phyloP scores from a whole-genome alignment of 2,797 vertebrate genomes.

The Pagetopsis macropterus region DNA sequence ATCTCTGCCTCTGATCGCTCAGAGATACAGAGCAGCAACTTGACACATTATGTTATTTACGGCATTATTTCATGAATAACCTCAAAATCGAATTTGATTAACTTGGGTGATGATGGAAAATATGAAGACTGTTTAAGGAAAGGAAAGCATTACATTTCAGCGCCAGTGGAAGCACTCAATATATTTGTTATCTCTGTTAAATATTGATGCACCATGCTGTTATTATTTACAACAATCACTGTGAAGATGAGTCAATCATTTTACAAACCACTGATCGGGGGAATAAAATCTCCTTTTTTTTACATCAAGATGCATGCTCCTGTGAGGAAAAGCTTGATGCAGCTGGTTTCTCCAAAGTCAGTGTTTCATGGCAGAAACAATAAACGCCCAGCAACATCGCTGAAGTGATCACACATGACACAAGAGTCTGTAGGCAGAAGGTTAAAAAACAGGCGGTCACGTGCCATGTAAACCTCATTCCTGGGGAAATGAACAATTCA shows the following conservation, averaged over 20 bases:
- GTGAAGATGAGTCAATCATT: constrained; percentile 44
- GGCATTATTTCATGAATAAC: constrained; percentile 47
- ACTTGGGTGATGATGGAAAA: constrained; percentile 50
- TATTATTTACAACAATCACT: constrained; percentile 37
- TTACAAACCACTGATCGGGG: constrained; percentile 47
- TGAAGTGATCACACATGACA: constrained; percentile 85
- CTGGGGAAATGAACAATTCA: constrained; percentile 74
- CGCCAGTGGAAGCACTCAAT: constrained; percentile 14
- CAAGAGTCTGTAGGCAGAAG: constrained; percentile 83
- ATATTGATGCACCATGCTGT: constrained; percentile 23
- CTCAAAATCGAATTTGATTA: constrained; percentile 51
- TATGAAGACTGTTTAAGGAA: constrained; percentile 39
- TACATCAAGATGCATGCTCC: constrained; percentile 49
- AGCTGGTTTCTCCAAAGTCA: constrained; percentile 68
- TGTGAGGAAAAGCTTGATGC: constrained; percentile 48
- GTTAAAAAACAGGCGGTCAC: constrained; percentile 81
- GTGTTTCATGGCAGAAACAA: constrained; percentile 72
- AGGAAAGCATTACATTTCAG: constrained; percentile 11
- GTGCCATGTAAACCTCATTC: constrained; percentile 78
- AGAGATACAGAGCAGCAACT: constrained; percentile 44
- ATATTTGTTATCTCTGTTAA: constrained; percentile 29
- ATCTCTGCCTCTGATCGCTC: constrained; percentile 42
- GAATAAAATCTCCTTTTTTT: constrained; percentile 45
- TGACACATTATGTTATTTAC: constrained; percentile 56
- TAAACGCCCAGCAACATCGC: constrained; percentile 70